Base-by-base conservation (phyloP, 2,888 invertebrate genomes). In the Troides aeacus region DNA sequence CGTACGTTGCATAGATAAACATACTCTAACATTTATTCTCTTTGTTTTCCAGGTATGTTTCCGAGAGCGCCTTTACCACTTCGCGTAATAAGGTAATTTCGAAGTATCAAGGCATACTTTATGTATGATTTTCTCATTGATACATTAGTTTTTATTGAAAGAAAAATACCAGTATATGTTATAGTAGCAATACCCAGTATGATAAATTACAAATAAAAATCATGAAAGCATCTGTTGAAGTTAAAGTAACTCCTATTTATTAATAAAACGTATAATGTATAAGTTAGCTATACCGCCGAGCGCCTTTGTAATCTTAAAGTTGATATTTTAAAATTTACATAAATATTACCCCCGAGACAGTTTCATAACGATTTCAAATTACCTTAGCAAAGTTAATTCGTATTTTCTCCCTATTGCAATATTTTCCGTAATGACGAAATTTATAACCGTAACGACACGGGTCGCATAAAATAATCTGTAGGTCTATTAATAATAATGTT, bases 41-140 rank as follows among this genome's bases (percentile, higher is more conserved):
- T 66, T 5, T 62, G 62, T 70, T 65, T 69, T 70, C 53, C 69
- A 70, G 69, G 69, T 70, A 70, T 59, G 62, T 61, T 64, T 64
- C 2, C 30, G 4, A 24, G 12, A 36, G 46, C 18, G 8, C 7
- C 30, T 12, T 60, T 53, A 18, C 53, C n/a, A n/a, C n/a, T 53
- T 53, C 18, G 53, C 18, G 53, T 3, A 53, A n/a, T 53, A n/a
- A 12, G 53, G n/a, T n/a, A 53, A 53, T 8, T 46, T 12, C 0
- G 15, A 46, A 15, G 4, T 46, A 53, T 18, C 3, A 7, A n/a
- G 8, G 18, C n/a, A 53, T 53, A 12, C 3, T 50, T 17, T 50
- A n/a, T 53, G 2, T 18, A 7, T 53, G 15, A 12, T 2, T 15
- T 46, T 46, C 12, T 46, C 46, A 4, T 15, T 3, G 12, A 46